These are phyloP conservation scores for Cyclina sinensis DNA, from an alignment of 1,140 invertebrate species.

Conservation along the genomic window DNA sequence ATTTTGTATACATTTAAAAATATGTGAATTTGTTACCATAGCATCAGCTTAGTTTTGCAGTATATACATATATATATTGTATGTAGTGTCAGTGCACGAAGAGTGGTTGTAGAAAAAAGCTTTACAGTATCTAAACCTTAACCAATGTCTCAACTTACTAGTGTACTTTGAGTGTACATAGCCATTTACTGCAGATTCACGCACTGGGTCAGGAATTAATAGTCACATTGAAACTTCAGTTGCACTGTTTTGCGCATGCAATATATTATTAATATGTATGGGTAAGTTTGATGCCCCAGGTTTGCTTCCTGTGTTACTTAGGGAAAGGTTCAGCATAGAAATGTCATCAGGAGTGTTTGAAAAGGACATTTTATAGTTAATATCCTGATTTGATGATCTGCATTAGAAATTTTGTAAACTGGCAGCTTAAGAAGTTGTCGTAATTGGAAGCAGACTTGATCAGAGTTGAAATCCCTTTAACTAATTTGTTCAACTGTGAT, in stretches of 20 bases:
- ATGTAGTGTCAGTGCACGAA: conserved; percentile 41
- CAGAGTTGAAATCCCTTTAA: neutral
- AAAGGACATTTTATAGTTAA: too few relatives aligned
- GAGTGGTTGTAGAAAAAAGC: conserved; percentile 36
- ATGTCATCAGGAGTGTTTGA: too few relatives aligned
- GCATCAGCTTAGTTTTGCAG: conserved; percentile 45
- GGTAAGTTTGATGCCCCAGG: neutral
- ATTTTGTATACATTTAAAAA: neutral
- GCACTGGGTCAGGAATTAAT: conserved; percentile 16
- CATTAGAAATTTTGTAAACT: too few relatives aligned
- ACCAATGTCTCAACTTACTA: conserved; percentile 44
- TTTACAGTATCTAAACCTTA: conserved; percentile 25
- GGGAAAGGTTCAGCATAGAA: too few relatives aligned
- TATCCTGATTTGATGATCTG: too few relatives aligned
- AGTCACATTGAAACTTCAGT: conserved; percentile 5
- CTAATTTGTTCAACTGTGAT: neutral
- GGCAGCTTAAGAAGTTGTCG: too few relatives aligned
- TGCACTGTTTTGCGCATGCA: conserved; percentile 45
- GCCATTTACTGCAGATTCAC: conserved; percentile 10
- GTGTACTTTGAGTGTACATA: conserved; percentile 7
- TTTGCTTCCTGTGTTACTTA: conserved; percentile 17
- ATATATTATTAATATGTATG: neutral
- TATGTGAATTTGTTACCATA: conserved; percentile 35
- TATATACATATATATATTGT: conserved; percentile 37
- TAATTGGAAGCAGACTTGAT: conserved; percentile 19